Base-by-base conservation (phyloP, 2,113 vertebrate genomes). In the Rhinolophus ferrumequinum region DNA sequence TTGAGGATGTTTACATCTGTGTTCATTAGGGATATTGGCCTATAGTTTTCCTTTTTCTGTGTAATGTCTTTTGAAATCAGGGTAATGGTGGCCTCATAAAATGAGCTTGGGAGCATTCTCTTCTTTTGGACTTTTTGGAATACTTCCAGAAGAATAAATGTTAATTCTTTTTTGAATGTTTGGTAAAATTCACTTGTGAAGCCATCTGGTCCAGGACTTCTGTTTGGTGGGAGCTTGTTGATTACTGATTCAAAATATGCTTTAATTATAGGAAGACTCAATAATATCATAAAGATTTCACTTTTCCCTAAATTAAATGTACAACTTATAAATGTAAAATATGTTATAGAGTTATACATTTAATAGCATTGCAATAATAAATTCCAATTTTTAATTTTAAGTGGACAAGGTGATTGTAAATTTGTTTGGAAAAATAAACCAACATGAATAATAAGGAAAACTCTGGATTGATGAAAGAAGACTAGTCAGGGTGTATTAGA, bases 261-360 rank as follows among this genome's bases (percentile, higher is more conserved):
- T 24, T 93, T 3, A 12, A 13, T 56, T 7, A 66, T 26, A 91
- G 24, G 44, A 81, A 87, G 22, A 77, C 1, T 76, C 9, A 41
- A 58, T 70, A 35, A 5, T 95, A 87, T 93, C 50, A 73, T 85
- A 69, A 86, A 69, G 13, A 64, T 90, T 93, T 93, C 33, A 60
- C 41, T 75, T 60, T 1, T 70, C 21, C 9, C 30, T 86, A 82
- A 93, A 77, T 79, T 80, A 77, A 77, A 88, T 14, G 58, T 76
- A 62, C 2, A 90, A 82, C 9, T 88, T 93, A 56, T n/a, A 54
- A 38, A 62, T 47, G 81, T 87, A 52, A 93, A 82, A 70, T 82
- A 5, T 60, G 22, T 86, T 82, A 64, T 30, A 62, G 41, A 76
- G 14, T 76, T 41, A 50, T 21, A 77, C 5, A 75, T 28, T 58